Base-by-base conservation (phyloP, 2,888 invertebrate genomes). In the Thelaira solivaga region DNA sequence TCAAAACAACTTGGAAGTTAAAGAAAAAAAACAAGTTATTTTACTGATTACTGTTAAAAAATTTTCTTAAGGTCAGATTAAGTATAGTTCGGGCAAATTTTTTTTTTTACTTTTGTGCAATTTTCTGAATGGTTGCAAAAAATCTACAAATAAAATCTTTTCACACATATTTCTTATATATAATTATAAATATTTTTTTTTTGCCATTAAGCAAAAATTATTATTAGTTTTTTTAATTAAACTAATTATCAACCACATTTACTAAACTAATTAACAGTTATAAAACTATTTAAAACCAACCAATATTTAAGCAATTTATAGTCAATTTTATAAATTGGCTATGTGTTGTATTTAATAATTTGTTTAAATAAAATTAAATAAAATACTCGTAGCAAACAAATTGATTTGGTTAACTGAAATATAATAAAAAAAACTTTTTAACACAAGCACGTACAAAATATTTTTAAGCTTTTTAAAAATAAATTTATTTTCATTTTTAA, bases 401-500 rank as follows among this genome's bases (percentile, higher is more conserved):
- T 26, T 47, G 47, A 36, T 68, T 43, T 18, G 24, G 45, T 45
- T 36, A 36, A 39, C 26, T n/a, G 8, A 34, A 36, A n/a, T n/a
- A n/a, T n/a, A n/a, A n/a, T n/a, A n/a, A n/a, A n/a, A n/a, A n/a
- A n/a, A n/a, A n/a, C n/a, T n/a, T n/a, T n/a, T n/a, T n/a, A n/a
- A n/a, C n/a, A n/a, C n/a, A n/a, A n/a, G n/a, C n/a, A n/a, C n/a
- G n/a, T n/a, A n/a, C n/a, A 11, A 45, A 47, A 53, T 11, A 8
- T 7, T 7, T 29, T n/a, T 29, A 18, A 3, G 45, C 6, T 39
- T 57, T 57, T 20, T 16, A 0, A 34, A 34, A 47, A 51, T 10
- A 34, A 51, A 61, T 34, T 34, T 18, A 64, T 41, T 57, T 62
- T 13, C 18, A 45, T 64, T 47, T 62, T 47, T 13, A 16, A n/a